Base-by-base conservation (phyloP, 2,888 invertebrate genomes). In the Diploptera punctata region DNA sequence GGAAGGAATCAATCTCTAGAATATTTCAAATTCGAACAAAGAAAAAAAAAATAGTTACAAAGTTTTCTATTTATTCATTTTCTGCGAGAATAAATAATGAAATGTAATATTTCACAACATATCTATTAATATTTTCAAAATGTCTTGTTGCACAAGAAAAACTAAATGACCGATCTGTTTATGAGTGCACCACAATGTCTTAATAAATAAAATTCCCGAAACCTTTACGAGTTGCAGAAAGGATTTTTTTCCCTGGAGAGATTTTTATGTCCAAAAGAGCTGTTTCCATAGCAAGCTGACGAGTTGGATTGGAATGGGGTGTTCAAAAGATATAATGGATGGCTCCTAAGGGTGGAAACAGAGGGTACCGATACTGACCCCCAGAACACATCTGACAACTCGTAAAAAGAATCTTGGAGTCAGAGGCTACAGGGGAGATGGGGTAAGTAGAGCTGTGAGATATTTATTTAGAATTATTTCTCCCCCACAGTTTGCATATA, bases 271-370 rank as follows among this genome's bases (percentile, higher is more conserved):
- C n/a, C 57, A 57, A 29, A 57, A 26, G 57, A 57, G 31, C 57
- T 57, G 57, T 57, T 57, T 57, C 29, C 57, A 57, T 57, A 26
- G 57, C 57, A 57, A 57, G 31, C 57, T 57, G 57, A 57, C 57
- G 57, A 57, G n/a, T n/a, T 10, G 13, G 16, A n/a, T n/a, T n/a
- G 26, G 16, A 57, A 24, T n/a, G 57, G 57, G 57, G 26, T 29
- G 57, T 57, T 29, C 29, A 19, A n/a, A 57, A 57, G 65, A 65
- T 65, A 65, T 65, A 65, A 65, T 65, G 65, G 65, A 65, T 65
- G 43, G n/a, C 65, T 65, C 65, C 65, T 65, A 19, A 65, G 65
- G 65, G 65, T 44, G 65, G 65, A 44, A 38, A 16, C 43, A 38
- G 43, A 26, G 43, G 44, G 19, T 19, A 24, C 62, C 62, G 13